Percentiles rank a stretch among this genome's conserved stretches.
phyloP scores from a whole-genome alignment of 2,888 invertebrate genomes.

The Leptopilina drosophilae region DNA sequence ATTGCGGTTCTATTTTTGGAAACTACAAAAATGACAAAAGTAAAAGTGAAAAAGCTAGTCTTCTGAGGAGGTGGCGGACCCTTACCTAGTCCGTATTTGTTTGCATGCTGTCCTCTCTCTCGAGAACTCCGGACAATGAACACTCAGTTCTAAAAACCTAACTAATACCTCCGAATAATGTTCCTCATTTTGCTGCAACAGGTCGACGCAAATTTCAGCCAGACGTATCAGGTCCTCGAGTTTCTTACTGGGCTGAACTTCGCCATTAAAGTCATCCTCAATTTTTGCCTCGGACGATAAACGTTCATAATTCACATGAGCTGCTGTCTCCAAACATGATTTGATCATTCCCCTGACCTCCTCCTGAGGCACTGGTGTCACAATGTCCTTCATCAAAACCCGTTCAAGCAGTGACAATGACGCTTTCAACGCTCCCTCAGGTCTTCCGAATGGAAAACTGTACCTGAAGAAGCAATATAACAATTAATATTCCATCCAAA shows the following conservation, averaged over 20 bases:
- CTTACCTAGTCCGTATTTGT: slow-evolving; percentile 65
- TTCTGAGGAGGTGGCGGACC: slow-evolving; percentile 70
- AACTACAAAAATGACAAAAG: slow-evolving; percentile 15
- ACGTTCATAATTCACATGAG: slow-evolving; percentile 96
- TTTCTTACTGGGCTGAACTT: slow-evolving; percentile 91
- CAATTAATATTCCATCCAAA: neutral
- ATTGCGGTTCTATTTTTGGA: neutral
- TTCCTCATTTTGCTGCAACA: slow-evolving; percentile 99
- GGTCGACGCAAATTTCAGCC: slow-evolving; percentile 98
- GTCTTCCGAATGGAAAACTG: slow-evolving; percentile 99
- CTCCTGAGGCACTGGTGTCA: slow-evolving; percentile 96
- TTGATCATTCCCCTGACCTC: slow-evolving; percentile 98
- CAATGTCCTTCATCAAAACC: slow-evolving; percentile 99
- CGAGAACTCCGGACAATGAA: slow-evolving; percentile 69
- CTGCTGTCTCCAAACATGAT: slow-evolving; percentile 98
- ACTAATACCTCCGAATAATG: slow-evolving; percentile 97
- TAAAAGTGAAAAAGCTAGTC: slow-evolving; percentile 56
- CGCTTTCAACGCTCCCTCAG: slow-evolving; percentile 98
- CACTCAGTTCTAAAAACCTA: slow-evolving; percentile 75
- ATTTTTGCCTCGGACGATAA: slow-evolving; percentile 98
- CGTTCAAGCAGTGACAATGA: slow-evolving; percentile 97
- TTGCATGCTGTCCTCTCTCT: slow-evolving; percentile 65
- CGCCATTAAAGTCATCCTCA: slow-evolving; percentile 89
- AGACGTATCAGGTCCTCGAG: slow-evolving; percentile 97
- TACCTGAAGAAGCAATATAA: slow-evolving; percentile 80